These are phyloP conservation scores for Ariopsis seemanni DNA, from an alignment of 2,113 vertebrate genomes.

Conservation along the genomic window DNA sequence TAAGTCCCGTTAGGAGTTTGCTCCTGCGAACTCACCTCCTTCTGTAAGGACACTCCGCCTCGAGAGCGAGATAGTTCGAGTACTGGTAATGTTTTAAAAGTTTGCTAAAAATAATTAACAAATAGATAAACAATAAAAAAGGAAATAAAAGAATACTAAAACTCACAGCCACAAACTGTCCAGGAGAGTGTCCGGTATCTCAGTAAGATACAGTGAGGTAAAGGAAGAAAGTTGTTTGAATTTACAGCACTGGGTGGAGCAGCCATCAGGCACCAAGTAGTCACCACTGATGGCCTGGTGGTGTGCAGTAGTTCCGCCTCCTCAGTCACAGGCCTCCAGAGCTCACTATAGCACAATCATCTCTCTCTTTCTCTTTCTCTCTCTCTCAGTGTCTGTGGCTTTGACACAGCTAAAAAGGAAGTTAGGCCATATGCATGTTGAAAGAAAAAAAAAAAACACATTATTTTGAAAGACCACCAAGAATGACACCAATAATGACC, in stretches of 20 bases:
- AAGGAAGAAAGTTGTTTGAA: not conserved
- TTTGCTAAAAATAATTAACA: not conserved
- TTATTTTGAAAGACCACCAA: not conserved
- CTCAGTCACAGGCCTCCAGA: not conserved
- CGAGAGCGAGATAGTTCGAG: not conserved
- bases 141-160: not conserved
- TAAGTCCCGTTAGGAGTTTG: constrained; percentile 2
- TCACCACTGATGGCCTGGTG: not conserved
- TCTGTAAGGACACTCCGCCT: not conserved
- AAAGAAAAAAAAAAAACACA: not conserved
- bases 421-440: not conserved
- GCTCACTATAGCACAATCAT: not conserved
- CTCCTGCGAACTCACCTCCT: not conserved
- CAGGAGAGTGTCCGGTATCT: not conserved
- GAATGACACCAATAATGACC: not conserved
- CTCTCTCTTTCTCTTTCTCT: not conserved
- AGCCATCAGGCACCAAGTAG: not conserved
- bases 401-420: not conserved
- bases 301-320: constrained; percentile 12
- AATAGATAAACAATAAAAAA: not conserved
- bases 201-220: not conserved
- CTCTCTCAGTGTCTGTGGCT: not conserved
- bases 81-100: not conserved
- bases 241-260: constrained; percentile 31
- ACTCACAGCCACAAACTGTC: not conserved